Evolutionary conservation across 1,140 invertebrate species (phyloP).

Genomic region (Periplaneta americana): DNA sequence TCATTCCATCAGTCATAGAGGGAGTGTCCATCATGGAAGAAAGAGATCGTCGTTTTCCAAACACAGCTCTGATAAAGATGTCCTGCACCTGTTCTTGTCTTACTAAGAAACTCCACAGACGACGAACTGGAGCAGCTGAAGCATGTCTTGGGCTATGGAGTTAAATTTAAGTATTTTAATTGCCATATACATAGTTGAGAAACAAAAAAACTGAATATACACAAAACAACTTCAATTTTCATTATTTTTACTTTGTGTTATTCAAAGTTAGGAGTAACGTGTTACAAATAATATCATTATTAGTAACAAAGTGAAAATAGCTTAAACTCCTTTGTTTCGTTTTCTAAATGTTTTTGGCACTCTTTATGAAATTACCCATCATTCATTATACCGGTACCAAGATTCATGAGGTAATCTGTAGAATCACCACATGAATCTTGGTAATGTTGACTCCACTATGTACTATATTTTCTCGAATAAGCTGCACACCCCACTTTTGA

Average conservation of each 20-base stretch:
- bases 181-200: not conserved
- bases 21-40: conserved; percentile 39
- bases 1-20: conserved; percentile 27
- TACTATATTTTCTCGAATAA: too few relatives aligned
- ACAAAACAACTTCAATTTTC: not conserved
- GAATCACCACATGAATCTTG: too few relatives aligned
- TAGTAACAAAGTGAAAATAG: too few relatives aligned
- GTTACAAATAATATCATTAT: not conserved
- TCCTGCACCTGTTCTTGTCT: conserved; percentile 90
- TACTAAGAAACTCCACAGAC: conserved; percentile 92
- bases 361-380: too few relatives aligned
- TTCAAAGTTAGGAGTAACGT: not conserved
- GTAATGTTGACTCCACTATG: too few relatives aligned
- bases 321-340: too few relatives aligned
- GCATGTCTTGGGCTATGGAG: conserved; percentile 40
- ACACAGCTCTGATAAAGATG: conserved; percentile 93
- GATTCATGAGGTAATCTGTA: too few relatives aligned
- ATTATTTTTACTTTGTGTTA: not conserved
- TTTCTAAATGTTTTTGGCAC: too few relatives aligned
- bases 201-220: not conserved
- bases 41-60: conserved; percentile 62
- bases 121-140: conserved; percentile 72
- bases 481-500: too few relatives aligned
- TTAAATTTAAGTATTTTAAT: not conserved
- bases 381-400: too few relatives aligned